Base-by-base conservation (phyloP, 2,888 invertebrate genomes). In the Bellardia pandia region DNA sequence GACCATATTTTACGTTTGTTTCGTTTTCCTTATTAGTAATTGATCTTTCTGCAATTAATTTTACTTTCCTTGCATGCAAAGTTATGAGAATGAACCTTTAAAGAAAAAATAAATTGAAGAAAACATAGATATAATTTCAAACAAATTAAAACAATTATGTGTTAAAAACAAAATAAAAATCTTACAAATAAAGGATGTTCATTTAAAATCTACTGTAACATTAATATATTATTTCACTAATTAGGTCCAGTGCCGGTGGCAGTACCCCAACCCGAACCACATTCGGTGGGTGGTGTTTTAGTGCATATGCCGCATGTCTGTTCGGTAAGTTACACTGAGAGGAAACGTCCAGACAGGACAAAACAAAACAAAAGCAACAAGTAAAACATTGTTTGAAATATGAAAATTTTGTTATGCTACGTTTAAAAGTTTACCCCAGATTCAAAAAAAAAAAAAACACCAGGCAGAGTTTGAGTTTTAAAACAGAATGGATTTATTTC, bases 251-350 rank as follows among this genome's bases (percentile, higher is more conserved):
- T 94, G 80, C 95, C 95, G 13, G 93, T 94, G 76, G 93, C 94
- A 56, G 94, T 94, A 51, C 95, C 95, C 69, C 95, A 95, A 90
- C 95, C 96, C 71, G 97, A 97, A 93, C 95, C 95, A 87, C 96
- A 96, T 94, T 96, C 96, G 42, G 96, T 98, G 83, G 97, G 97
- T 89, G 97, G 97, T 79, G 97, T 98, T 88, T 95, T 98, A 91
- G 98, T 97, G 90, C 97, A 98, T 93, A 98, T 98, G 98, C 98
- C 98, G 89, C 97, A 98, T 95, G 98, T 98, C 94, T 95, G 96
- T 96, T 95, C 95, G 94, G 95, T 94, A 93, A 93, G 94, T 93
- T 86, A 72, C 60, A 92, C 91, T 66, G 14, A 68, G 13, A 56
- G n/a, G 79, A 78, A 79, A 56, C 13, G 33, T 48, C 33, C 3